Evolutionary conservation across 2,113 vertebrate species (phyloP).

Genomic region (Rhinolophus sinicus): DNA sequence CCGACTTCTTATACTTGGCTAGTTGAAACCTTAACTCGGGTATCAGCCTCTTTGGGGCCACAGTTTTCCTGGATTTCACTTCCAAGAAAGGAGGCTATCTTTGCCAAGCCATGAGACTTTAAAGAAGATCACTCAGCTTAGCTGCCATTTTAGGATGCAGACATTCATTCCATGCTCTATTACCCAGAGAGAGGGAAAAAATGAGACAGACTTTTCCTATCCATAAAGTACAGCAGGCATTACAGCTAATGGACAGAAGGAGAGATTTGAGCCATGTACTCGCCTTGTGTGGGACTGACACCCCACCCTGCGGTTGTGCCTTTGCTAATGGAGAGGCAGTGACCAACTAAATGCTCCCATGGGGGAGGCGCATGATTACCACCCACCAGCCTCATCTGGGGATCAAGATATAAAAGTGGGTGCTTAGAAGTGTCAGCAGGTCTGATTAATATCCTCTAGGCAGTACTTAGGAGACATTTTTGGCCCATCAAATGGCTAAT

Average conservation of each 20-base stretch:
- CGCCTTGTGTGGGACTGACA: neutral
- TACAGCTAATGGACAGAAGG: conserved; percentile 75
- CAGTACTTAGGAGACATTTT: conserved; percentile 68
- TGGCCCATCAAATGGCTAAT: conserved; percentile 62
- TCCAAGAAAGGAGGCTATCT: conserved; percentile 30
- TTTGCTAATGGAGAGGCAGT: conserved; percentile 64
- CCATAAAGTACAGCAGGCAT: conserved; percentile 70
- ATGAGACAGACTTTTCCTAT: conserved; percentile 62
- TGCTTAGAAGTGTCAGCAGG: conserved; percentile 73
- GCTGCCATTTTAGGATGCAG: conserved; percentile 79
- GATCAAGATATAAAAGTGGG: conserved; percentile 60
- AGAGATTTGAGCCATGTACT: conserved; percentile 68
- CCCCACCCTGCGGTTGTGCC: conserved; percentile 56
- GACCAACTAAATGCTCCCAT: conserved; percentile 30
- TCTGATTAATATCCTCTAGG: conserved; percentile 75
- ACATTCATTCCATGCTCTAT: conserved; percentile 75
- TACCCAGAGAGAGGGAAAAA: conserved; percentile 73
- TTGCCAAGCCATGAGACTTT: conserved; percentile 69
- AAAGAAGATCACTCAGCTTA: conserved; percentile 74
- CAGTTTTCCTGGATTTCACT: neutral
- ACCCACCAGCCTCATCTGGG: neutral
- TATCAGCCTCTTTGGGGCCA: neutral
- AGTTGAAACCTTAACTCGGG: neutral
- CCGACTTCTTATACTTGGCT: neutral
- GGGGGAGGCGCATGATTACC: neutral